These are phyloP conservation scores for Agrilus cyanescens DNA, from an alignment of 2,888 invertebrate genomes.

Conservation along the genomic window DNA sequence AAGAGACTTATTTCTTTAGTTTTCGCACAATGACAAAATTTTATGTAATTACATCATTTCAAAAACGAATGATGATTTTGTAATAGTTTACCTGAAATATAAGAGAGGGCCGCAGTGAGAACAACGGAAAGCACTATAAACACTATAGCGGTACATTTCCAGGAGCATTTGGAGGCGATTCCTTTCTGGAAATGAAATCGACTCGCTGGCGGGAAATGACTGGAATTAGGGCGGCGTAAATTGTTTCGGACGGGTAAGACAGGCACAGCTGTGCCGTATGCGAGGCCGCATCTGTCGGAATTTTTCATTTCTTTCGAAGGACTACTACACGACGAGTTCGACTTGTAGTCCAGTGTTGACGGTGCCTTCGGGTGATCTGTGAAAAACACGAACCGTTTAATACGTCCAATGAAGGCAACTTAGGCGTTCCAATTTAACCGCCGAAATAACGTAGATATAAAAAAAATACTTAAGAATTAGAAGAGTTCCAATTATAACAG, in stretches of 20 bases:
- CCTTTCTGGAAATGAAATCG: conserved; percentile 83
- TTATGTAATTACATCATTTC: not conserved
- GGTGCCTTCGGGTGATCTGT: conserved; percentile 77
- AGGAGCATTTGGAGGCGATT: conserved; percentile 74
- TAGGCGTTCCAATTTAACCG: too few relatives aligned
- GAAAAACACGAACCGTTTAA: not conserved
- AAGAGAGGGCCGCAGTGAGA: conserved; percentile 70
- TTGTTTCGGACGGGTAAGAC: conserved; percentile 66
- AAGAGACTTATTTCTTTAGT: not conserved
- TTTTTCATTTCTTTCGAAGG: conserved; percentile 62
- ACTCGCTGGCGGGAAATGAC: conserved; percentile 61
- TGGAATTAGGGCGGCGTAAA: conserved; percentile 51
- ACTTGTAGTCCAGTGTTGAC: conserved; percentile 78
- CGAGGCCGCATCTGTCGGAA: conserved; percentile 45
- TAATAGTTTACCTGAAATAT: conserved; percentile 67
- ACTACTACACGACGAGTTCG: conserved; percentile 78
- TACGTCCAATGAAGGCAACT: not conserved
- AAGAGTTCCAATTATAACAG: too few relatives aligned
- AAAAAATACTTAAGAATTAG: too few relatives aligned
- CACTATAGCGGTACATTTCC: conserved; percentile 85
- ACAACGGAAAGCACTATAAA: conserved; percentile 75
- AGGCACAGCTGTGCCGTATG: conserved; percentile 41
- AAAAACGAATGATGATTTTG: not conserved
- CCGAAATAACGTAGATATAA: too few relatives aligned
- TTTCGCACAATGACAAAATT: not conserved